Base-by-base conservation (phyloP, 2,888 invertebrate species). In the Papilio elwesi region DNA sequence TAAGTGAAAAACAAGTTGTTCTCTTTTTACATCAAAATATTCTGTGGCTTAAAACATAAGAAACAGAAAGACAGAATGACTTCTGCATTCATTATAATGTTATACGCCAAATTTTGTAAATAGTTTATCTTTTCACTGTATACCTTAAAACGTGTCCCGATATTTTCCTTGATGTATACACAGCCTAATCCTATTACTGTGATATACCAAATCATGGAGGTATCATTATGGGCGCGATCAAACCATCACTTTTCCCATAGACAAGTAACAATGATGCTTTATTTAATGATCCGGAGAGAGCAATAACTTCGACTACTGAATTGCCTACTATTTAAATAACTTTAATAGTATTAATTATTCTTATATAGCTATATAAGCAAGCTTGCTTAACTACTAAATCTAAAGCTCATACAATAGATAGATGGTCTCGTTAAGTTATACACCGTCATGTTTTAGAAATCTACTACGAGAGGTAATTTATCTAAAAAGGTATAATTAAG, bases 141-240 rank as follows among this genome's bases (percentile, higher is more conserved):
- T 43, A 43, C 43, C 43, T 43, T 9, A 57, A 48, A 8, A 55
- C 15, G 6, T 63, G 53, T 64, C 70, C 70, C n/a, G 16, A 48
- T 11, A 48, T 57, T 51, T 38, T 49, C 36, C 12, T 3, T 0
- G 1, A 52, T 7, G 43, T n/a, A 49, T 68, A 38, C 16, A 15
- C 47, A 49, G n/a, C 38, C 53, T 47, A 63, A 12, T 79, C 78
- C 83, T 78, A 89, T 89, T 86, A 86, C 78, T 80, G 81, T 87
- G 85, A 86, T 87, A 86, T 82, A 84, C 82, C 80, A 87, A 89
- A 90, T 87, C 84, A 86, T 82, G 83, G 82, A 81, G 80, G 80
- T 80, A 76, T 80, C 74, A 87, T 87, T 87, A 86, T 77, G 10
- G 13, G 82, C 69, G 81, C 76, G 79, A 84, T 85, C 83, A 83